Conservation (phyloP, 2,888 invertebrate species). For the Drosophila robusta region DNA sequence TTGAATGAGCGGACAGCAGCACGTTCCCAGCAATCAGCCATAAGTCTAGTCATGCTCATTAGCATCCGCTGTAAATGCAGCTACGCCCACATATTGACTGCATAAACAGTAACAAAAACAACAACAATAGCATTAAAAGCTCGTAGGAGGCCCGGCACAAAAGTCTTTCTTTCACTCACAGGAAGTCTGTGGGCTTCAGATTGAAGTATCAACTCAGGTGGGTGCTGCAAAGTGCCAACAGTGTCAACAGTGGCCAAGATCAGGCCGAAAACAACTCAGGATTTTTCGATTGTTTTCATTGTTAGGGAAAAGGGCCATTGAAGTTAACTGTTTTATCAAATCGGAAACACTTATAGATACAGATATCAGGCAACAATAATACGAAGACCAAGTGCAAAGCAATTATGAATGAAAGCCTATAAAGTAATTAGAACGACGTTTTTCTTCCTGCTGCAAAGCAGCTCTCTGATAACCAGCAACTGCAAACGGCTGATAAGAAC, state of each 20-base stretch:
- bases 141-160: constrained; percentile 60
- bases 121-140: constrained; percentile 28
- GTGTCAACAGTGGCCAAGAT: constrained; percentile 32
- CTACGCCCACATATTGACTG: constrained; percentile 63
- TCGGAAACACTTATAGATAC: constrained; percentile 68
- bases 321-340: constrained; percentile 30
- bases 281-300: constrained; percentile 19
- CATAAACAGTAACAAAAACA: constrained; percentile 24
- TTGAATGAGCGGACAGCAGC: constrained; percentile 44
- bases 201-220: constrained; percentile 59
- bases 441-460: neutral
- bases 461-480: constrained; percentile 23
- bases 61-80: constrained; percentile 73
- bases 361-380: constrained; percentile 54
- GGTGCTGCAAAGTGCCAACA: constrained; percentile 53
- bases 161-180: constrained; percentile 73
- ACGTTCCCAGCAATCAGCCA: constrained; percentile 52
- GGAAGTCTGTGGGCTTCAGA: constrained; percentile 71
- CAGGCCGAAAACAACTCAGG: constrained; percentile 15
- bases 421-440: constrained; percentile 19
- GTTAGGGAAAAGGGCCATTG: constrained; percentile 30
- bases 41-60: constrained; percentile 77
- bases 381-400: constrained; percentile 64
- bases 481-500: constrained; percentile 36
- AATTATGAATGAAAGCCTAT: constrained; percentile 55